Evolutionary conservation across 2,113 vertebrate species (phyloP).

Genomic region (Nerophis ophidion): DNA sequence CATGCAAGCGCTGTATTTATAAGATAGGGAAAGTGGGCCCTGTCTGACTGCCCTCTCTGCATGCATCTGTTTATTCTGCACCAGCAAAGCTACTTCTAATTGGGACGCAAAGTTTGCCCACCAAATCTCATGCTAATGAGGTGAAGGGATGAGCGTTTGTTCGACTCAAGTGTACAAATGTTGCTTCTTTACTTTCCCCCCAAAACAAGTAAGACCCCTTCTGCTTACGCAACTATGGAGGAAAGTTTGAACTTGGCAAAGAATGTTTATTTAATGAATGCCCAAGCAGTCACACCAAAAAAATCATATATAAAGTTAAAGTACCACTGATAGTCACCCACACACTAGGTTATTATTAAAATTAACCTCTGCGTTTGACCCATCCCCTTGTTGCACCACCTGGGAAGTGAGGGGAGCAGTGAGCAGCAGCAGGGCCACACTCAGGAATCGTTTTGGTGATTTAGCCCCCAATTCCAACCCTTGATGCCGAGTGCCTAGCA

Average conservation of each 20-base stretch:
- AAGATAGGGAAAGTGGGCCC: conserved; percentile 21
- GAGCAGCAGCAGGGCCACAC: too few species aligned
- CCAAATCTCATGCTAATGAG: conserved; percentile 44
- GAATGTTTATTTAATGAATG: conserved; percentile 37
- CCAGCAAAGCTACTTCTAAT: conserved; percentile 43
- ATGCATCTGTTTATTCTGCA: conserved; percentile 39
- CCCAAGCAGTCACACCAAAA: not conserved
- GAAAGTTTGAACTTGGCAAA: conserved; percentile 12
- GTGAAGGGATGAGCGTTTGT: conserved; percentile 36
- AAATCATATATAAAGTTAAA: too few species aligned
- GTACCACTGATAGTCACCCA: too few species aligned
- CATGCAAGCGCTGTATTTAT: conserved; percentile 25
- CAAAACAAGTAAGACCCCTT: conserved; percentile 27
- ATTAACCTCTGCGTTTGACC: too few species aligned
- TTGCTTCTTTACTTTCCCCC: conserved; percentile 11
- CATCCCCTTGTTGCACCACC: too few species aligned
- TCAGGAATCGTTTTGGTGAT: too few species aligned
- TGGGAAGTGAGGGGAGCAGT: too few species aligned
- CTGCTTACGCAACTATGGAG: conserved; percentile 3
- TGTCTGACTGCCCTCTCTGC: conserved; percentile 25
- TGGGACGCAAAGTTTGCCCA: conserved; percentile 27
- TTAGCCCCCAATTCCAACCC: too few species aligned
- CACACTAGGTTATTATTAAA: too few species aligned
- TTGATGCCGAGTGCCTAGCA: too few species aligned
- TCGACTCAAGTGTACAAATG: conserved; percentile 26